Evolutionary conservation across 2,113 vertebrate genomes (phyloP).

Genomic region (Cebidichthys violaceus): DNA sequence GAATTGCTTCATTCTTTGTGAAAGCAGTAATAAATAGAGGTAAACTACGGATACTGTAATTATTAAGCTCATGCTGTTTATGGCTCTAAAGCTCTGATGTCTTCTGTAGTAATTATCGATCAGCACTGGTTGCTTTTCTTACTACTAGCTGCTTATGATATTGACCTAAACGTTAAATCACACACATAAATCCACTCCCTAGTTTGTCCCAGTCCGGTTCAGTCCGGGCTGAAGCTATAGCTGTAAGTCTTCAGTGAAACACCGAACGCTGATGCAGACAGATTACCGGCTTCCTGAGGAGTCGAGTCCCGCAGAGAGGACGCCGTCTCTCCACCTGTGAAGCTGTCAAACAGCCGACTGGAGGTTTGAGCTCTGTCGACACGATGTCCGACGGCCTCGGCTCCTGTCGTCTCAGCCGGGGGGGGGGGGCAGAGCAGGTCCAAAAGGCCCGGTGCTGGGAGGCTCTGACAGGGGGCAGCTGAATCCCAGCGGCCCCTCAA

Average conservation of each 20-base stretch:
- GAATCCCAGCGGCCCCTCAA: slow-evolving; percentile 58
- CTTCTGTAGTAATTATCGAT: too few relatives aligned
- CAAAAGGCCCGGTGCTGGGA: slow-evolving; percentile 57
- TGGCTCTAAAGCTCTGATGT: too few relatives aligned
- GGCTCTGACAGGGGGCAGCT: slow-evolving; percentile 59
- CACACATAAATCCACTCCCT: neutral
- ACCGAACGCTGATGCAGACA: neutral
- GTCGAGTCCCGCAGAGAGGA: slow-evolving; percentile 39
- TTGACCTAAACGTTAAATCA: neutral
- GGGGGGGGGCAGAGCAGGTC: slow-evolving; percentile 36
- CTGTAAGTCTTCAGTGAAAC: neutral
- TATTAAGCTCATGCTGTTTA: too few relatives aligned
- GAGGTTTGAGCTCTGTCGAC: slow-evolving; percentile 53
- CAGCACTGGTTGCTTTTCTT: too few relatives aligned
- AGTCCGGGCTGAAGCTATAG: neutral
- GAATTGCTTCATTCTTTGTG: too few relatives aligned
- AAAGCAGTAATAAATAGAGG: too few relatives aligned
- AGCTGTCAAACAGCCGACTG: slow-evolving; percentile 65
- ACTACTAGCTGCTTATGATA: neutral
- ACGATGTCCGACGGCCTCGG: slow-evolving; percentile 56
- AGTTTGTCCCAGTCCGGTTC: neutral
- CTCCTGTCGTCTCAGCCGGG: slow-evolving; percentile 37
- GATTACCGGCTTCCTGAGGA: slow-evolving; percentile 22
- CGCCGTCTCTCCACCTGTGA: slow-evolving; percentile 58
- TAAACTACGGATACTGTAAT: too few relatives aligned